Conservation (phyloP, 2,797 vertebrate species). For the Morus bassanus region DNA sequence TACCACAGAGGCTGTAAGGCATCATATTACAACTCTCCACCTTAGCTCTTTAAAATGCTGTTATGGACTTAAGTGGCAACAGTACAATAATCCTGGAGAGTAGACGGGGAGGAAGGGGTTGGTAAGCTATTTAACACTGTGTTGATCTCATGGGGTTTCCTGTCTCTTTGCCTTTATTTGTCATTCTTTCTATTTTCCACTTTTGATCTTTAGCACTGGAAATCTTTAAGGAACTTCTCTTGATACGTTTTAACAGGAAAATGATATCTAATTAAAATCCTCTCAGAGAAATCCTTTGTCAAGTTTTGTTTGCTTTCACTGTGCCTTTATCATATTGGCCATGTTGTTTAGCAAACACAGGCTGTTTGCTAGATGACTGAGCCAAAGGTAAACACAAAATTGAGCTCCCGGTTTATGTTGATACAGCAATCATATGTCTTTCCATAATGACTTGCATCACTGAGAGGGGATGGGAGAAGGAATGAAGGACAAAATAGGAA, state of each 20-base stretch:
- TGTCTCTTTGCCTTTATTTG: constrained; percentile 11
- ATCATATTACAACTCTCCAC: constrained; percentile 63
- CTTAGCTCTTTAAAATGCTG: constrained; percentile 67
- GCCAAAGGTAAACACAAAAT: constrained; percentile 23
- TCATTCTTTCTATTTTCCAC: neutral
- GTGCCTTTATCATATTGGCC: neutral
- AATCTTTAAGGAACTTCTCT: neutral
- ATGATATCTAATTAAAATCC: constrained; percentile 16
- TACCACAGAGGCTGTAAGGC: constrained; percentile 53
- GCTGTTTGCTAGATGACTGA: neutral
- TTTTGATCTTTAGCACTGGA: neutral
- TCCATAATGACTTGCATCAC: neutral
- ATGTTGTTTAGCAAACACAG: neutral
- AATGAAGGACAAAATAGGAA: neutral
- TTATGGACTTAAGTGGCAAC: constrained; percentile 30
- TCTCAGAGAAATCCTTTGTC: neutral
- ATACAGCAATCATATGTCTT: neutral
- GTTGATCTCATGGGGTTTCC: neutral
- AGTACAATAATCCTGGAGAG: neutral
- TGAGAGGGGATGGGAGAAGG: neutral
- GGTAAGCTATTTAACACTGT: neutral
- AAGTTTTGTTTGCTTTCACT: constrained; percentile 7
- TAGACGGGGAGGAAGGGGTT: neutral
- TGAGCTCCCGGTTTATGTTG: neutral
- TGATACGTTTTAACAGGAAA: neutral